Conservation (phyloP, 2,797 vertebrate species). For the Ceryle rudis region DNA sequence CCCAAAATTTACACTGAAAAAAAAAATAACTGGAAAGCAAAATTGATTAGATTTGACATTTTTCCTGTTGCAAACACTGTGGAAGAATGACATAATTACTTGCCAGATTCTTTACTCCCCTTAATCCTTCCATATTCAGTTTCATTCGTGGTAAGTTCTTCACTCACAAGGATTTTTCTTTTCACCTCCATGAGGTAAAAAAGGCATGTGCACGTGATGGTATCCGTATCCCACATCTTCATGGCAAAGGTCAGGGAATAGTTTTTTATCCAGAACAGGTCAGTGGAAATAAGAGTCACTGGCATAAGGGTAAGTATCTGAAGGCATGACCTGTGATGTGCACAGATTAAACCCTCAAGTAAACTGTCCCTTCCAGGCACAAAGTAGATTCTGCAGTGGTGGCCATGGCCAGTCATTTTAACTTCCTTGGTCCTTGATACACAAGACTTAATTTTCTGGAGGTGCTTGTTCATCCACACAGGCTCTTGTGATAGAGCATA, state of each 20-base stretch:
- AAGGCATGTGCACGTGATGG: rapidly evolving
- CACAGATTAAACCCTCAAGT: not conserved
- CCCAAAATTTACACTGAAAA: not conserved
- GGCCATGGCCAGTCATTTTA: not conserved
- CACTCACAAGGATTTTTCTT: not conserved
- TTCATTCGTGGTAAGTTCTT: not conserved
- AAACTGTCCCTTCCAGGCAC: not conserved
- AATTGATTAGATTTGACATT: not conserved
- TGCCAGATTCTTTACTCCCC: not conserved
- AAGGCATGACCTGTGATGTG: not conserved
- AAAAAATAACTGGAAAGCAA: not conserved
- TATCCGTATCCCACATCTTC: not conserved
- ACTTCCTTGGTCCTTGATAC: not conserved
- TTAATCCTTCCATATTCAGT: not conserved
- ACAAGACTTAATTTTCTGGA: not conserved
- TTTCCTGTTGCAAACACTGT: not conserved
- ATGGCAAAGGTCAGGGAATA: not conserved
- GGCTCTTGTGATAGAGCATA: rapidly evolving
- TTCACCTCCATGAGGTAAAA: not conserved
- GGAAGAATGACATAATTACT: not conserved
- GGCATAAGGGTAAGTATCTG: not conserved
- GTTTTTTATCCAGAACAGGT: not conserved
- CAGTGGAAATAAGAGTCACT: not conserved
- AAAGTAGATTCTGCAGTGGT: not conserved
- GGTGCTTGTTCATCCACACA: not conserved